Percentiles rank a stretch among this genome's conserved stretches.
phyloP scores from a whole-genome alignment of 2,888 invertebrate species.

The Phorcus lineatus region DNA sequence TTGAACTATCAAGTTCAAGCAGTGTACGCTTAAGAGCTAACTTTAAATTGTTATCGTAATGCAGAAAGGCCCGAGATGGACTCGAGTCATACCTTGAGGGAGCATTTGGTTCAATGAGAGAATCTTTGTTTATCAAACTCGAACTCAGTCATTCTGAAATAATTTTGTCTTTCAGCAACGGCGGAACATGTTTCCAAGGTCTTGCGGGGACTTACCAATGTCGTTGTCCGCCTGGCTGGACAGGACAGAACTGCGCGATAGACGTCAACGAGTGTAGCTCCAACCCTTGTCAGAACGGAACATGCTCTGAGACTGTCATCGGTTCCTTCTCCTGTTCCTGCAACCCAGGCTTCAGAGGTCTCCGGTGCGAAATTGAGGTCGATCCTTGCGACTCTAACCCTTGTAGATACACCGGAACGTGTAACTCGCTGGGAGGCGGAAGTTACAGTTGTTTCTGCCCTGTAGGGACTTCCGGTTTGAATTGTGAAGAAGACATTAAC shows the following conservation, averaged over 20 bases:
- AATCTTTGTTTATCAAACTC: no score
- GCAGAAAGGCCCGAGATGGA: no score
- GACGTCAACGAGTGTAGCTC: slow-evolving; percentile 47
- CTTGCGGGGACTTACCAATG: slow-evolving; percentile 82
- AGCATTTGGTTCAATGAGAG: no score
- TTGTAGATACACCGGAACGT: slow-evolving; percentile 33
- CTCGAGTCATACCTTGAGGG: no score
- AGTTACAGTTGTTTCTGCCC: slow-evolving; percentile 33
- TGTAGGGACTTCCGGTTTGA: slow-evolving; percentile 20
- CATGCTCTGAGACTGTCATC: not conserved
- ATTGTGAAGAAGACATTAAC: slow-evolving; percentile 27
- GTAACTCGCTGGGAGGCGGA: slow-evolving; percentile 18
- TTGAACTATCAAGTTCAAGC: no score
- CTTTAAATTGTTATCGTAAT: no score
- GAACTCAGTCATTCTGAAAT: no score
- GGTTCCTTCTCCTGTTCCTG: slow-evolving; percentile 31
- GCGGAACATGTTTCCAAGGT: slow-evolving; percentile 26
- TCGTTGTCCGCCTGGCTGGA: slow-evolving; percentile 80
- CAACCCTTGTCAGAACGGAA: slow-evolving; percentile 42
- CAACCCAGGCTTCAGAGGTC: slow-evolving; percentile 28
- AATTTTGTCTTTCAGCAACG: slow-evolving; percentile 10
- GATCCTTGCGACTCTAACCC: slow-evolving; percentile 32
- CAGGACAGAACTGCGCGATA: slow-evolving; percentile 39
- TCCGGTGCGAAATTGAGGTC: slow-evolving; percentile 30
- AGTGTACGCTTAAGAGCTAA: no score